Evolutionary conservation across 1,140 invertebrate species (phyloP), one percentile per base, ranked within the genome.

Genomic region (Brachystomella parvula): DNA sequence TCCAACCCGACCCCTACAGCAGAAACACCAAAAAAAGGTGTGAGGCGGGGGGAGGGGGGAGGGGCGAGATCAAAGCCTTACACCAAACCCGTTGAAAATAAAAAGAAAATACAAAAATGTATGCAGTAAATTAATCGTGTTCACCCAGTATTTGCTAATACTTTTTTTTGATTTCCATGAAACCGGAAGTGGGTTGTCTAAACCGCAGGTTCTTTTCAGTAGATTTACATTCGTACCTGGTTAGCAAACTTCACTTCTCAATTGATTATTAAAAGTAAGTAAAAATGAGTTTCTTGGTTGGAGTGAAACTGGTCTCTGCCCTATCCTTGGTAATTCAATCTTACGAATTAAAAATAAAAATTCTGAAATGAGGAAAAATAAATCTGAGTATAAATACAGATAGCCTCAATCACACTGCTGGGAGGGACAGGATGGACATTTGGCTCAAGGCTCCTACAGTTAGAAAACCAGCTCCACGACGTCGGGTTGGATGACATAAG

Each of bases 41-140:
- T n/a, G n/a, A n/a, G n/a, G n/a, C n/a, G n/a, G n/a, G n/a, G n/a
- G n/a, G n/a, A n/a, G n/a, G n/a, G n/a, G n/a, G n/a, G n/a, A n/a
- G n/a, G n/a, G n/a, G n/a, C n/a, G n/a, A n/a, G n/a, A n/a, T n/a
- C n/a, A n/a, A n/a, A n/a, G n/a, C n/a, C n/a, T n/a, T n/a, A n/a
- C n/a, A n/a, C n/a, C n/a, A n/a, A n/a, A n/a, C n/a, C n/a, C n/a
- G n/a, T n/a, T n/a, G n/a, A n/a, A n/a, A n/a, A n/a, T n/a, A n/a
- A n/a, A n/a, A n/a, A n/a, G n/a, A n/a, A n/a, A n/a, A 44, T 44
- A 44, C 39, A 44, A 44, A 44, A 44, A 44, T 44, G n/a, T 44
- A 12, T 44, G 39, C 39, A 44, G 39, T n/a, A 9, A 12, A 9
- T 44, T 44, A 12, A 9, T n/a, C n/a, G n/a, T 9, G 9, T 44